Conservation (phyloP, 1,140 invertebrate genomes). For the Sitophilus oryzae region DNA sequence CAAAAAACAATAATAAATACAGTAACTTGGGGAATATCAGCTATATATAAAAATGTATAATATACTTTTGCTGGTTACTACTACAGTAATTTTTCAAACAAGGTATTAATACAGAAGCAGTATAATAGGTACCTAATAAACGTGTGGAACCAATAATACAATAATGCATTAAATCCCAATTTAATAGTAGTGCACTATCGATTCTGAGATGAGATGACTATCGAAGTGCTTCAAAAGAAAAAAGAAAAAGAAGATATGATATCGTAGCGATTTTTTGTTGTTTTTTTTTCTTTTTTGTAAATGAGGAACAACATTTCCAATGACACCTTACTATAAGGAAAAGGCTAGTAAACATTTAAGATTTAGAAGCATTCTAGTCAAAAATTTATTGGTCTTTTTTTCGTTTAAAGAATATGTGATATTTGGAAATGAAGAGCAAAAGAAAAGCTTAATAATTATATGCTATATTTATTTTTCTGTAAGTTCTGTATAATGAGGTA, state of each 20-base stretch:
- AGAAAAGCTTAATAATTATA: too few species aligned
- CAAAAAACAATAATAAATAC: neutral
- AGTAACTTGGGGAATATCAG: neutral
- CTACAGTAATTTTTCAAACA: too few species aligned
- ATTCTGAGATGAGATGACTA: neutral
- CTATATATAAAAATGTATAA: too few species aligned
- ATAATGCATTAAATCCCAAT: neutral
- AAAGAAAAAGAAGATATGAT: neutral
- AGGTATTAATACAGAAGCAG: conserved; percentile 8
- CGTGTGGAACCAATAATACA: neutral
- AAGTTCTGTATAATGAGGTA: too few species aligned
- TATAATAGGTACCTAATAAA: conserved; percentile 20
- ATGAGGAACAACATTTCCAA: conserved; percentile 48
- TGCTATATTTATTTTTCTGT: too few species aligned
- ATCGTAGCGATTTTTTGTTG: neutral
- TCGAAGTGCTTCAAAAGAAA: conserved; percentile 3
- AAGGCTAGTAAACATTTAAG: conserved; percentile 27
- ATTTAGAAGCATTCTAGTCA: conserved; percentile 18
- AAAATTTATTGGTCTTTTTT: conserved; percentile 37
- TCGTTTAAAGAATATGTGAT: too few species aligned
- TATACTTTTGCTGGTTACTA: too few species aligned
- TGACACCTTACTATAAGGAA: conserved; percentile 49
- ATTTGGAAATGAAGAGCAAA: too few species aligned
- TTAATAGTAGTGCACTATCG: neutral
- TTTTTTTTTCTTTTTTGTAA: too few species aligned